phyloP scores from a whole-genome alignment of 2,797 vertebrate genomes.

The Gouania willdenowi region DNA sequence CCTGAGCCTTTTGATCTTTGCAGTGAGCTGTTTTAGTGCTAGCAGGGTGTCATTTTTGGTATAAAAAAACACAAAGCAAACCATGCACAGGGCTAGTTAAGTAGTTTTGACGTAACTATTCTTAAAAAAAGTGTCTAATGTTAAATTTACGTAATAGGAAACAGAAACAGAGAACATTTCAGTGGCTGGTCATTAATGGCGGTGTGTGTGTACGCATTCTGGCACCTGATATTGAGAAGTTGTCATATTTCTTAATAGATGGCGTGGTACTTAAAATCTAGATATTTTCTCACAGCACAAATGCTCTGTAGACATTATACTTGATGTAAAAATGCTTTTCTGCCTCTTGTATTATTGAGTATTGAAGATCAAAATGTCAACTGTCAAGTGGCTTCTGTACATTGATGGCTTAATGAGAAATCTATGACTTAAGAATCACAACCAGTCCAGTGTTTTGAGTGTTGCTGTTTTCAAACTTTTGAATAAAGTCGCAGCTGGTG shows the following conservation, averaged over 20 bases:
- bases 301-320: conserved; percentile 72
- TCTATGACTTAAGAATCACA: conserved; percentile 60
- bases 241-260: conserved; percentile 47
- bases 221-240: conserved; percentile 41
- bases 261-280: conserved; percentile 61
- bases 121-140: conserved; percentile 38
- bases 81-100: conserved; percentile 58
- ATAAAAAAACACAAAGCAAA: conserved; percentile 47
- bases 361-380: conserved; percentile 71
- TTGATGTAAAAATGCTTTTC: conserved; percentile 70
- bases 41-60: conserved; percentile 34
- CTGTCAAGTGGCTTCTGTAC: conserved; percentile 79
- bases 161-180: conserved; percentile 44
- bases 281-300: conserved; percentile 68
- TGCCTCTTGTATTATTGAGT: conserved; percentile 72
- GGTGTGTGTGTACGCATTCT: conserved; percentile 46
- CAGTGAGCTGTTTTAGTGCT: conserved; percentile 66
- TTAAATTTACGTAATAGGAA: conserved; percentile 49
- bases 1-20: conserved; percentile 58
- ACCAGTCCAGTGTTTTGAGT: conserved; percentile 69
- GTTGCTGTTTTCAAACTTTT: conserved; percentile 74
- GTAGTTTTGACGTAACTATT: conserved; percentile 50
- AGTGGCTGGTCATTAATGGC: conserved; percentile 45
- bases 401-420: conserved; percentile 68
- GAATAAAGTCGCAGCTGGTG: conserved; percentile 80